phyloP scores from a whole-genome alignment of 2,888 invertebrate species.

The Drosophila bunnanda region DNA sequence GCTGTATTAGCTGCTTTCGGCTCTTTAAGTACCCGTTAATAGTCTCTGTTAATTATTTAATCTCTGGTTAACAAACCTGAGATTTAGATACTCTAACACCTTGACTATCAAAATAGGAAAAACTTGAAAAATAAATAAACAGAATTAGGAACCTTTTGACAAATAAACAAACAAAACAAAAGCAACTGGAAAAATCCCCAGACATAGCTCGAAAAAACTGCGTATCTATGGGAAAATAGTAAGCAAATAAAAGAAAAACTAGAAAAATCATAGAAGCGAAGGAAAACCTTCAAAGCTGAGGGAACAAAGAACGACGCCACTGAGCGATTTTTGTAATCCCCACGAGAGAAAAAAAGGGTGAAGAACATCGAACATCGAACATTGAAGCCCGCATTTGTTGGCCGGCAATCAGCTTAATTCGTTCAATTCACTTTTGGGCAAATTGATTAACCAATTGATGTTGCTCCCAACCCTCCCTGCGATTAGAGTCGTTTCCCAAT shows the following conservation, averaged over 20 bases:
- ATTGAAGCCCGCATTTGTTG: slow-evolving; percentile 51
- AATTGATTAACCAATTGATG: slow-evolving; percentile 68
- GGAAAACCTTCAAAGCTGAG: slow-evolving; percentile 3
- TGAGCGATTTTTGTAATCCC: slow-evolving; percentile 7
- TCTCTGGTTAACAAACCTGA: too few species aligned
- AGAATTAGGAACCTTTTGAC: background rate
- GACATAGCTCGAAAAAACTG: background rate
- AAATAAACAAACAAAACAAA: background rate
- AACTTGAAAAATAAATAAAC: background rate
- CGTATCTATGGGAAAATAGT: background rate
- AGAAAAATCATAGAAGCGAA: background rate
- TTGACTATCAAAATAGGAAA: too few species aligned
- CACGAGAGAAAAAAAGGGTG: slow-evolving; percentile 15
- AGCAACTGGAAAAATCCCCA: background rate
- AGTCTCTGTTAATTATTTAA: too few species aligned
- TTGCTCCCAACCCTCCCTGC: slow-evolving; percentile 2
- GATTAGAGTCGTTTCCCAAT: slow-evolving; percentile 8
- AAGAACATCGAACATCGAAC: slow-evolving; percentile 6
- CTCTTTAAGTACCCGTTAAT: too few species aligned
- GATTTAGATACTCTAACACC: too few species aligned
- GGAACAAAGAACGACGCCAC: background rate
- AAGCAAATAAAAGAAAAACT: background rate
- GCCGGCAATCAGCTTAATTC: slow-evolving; percentile 53
- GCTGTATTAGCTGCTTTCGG: too few species aligned
- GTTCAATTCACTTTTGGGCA: slow-evolving; percentile 38